A percentile compares a stretch with the other conserved stretches of the same genome.
phyloP scores from a whole-genome alignment of 2,888 invertebrate species.

The Cloeon dipterum region DNA sequence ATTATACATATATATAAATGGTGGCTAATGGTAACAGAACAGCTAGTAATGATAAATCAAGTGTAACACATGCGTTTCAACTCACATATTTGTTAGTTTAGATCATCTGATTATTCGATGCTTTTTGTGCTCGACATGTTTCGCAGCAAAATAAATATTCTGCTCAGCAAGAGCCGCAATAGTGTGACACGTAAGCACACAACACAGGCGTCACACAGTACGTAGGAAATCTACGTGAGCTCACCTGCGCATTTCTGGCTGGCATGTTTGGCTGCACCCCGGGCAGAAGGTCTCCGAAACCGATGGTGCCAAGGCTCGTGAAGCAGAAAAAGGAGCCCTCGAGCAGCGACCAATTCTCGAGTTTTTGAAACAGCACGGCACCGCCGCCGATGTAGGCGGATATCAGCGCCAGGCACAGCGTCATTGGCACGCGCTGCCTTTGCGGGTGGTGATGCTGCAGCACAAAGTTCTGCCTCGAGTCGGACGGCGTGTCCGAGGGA shows the following conservation, averaged over 20 bases:
- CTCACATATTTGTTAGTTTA: too few relatives aligned
- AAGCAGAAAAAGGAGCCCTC: constrained; percentile 48
- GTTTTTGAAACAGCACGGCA: constrained; percentile 65
- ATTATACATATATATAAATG: too few relatives aligned
- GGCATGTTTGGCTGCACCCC: constrained; percentile 15
- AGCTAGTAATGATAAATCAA: too few relatives aligned
- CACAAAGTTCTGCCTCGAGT: background rate
- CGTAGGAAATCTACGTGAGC: too few relatives aligned
- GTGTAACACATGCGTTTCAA: too few relatives aligned
- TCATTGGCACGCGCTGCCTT: constrained; percentile 50
- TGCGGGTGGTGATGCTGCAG: constrained; percentile 4
- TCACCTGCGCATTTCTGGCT: constrained; percentile 19
- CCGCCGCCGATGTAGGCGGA: constrained; percentile 73
- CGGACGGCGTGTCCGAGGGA: background rate
- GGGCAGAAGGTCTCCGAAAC: constrained; percentile 59
- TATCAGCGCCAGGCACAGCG: constrained; percentile 65
- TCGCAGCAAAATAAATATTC: too few relatives aligned
- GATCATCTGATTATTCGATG: too few relatives aligned
- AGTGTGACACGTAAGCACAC: too few relatives aligned
- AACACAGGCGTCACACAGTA: too few relatives aligned
- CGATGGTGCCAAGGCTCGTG: constrained; percentile 45
- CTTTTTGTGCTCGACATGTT: too few relatives aligned
- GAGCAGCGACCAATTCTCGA: constrained; percentile 77
- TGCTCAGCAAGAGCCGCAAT: too few relatives aligned
- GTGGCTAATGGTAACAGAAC: too few relatives aligned